Evolutionary conservation across 2,888 invertebrate species (phyloP), one percentile per base, ranked within the genome.

Genomic region (Augiades crinisus): DNA sequence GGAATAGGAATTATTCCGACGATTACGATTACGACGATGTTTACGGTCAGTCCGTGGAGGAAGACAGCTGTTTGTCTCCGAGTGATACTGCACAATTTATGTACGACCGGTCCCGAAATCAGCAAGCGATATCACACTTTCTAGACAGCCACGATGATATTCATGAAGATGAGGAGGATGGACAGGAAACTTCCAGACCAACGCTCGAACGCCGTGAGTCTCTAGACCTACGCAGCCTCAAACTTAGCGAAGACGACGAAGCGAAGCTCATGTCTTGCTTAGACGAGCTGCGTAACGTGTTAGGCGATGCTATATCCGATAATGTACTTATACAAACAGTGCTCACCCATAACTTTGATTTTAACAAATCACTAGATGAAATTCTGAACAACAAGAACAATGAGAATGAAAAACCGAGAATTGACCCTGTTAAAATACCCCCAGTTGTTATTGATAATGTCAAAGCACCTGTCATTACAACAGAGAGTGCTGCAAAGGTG

Each of bases 31-130:
- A 96, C 67, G 96, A 97, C 70, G 97, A 96, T 87, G 93, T 96
- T 54, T 98, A 97, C 77, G 98, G 98, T 7, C 96, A 96, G 79
- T 98, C 98, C 2, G 94, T 98, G 33, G 98, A 98, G 81, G 98
- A 98, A 72, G 97, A 97, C 73, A 95, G 93, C 78, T 95, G 95
- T 72, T 93, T 97, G 67, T 98, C 98, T 8, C 98, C 98, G 2
- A 95, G 95, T 71, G 96, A 97, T 88, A 91, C 93, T 30, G 92
- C 93, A 54, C 95, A 95, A 70, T 98, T 96, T 89, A 91, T 98
- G 71, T 98, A 93, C 72, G 96, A 98, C 72, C 92, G 98, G 36
- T 94, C 93, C 58, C 91, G 93, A 30, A 93, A 93, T 47, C 92
- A 93, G 64, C 93, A 93, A 55, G 94, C 93, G 60, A 94, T 97